Conservation (phyloP, 2,888 invertebrate genomes). For the Leptopilina myrica region DNA sequence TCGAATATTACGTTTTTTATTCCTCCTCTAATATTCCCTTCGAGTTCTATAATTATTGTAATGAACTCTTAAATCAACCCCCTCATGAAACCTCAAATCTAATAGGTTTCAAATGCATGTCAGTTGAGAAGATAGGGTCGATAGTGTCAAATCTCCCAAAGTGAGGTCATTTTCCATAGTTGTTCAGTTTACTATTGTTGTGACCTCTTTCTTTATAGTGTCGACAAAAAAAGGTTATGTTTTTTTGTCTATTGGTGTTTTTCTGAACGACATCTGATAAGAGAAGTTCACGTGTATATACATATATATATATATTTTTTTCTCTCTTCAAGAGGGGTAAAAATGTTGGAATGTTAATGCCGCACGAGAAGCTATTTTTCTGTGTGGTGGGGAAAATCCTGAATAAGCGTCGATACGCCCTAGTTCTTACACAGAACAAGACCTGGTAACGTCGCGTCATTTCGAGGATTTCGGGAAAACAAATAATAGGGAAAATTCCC, state of each 20-base stretch:
- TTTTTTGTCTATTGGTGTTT: not conserved
- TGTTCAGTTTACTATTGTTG: not conserved
- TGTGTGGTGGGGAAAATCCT: not conserved
- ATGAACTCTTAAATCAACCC: too few species aligned
- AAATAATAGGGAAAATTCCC: conserved; percentile 12
- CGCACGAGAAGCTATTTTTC: not conserved
- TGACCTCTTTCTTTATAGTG: not conserved
- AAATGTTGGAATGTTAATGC: conserved; percentile 22
- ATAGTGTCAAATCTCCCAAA: not conserved
- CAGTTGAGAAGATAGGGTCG: not conserved
- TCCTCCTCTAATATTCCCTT: too few species aligned
- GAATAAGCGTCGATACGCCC: conserved; percentile 10
- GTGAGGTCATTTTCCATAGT: not conserved
- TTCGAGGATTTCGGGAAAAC: not conserved
- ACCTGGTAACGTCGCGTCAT: not conserved
- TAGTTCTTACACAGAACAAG: conserved; percentile 6
- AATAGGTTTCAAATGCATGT: too few species aligned
- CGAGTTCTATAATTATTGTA: too few species aligned
- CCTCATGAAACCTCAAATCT: too few species aligned
- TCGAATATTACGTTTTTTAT: too few species aligned
- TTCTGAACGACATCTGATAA: not conserved
- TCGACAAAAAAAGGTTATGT: not conserved
- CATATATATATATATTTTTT: not conserved
- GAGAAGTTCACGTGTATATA: not conserved
- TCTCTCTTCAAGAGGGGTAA: not conserved